Conservation (phyloP, 1,140 invertebrate genomes). For the Frieseomelitta varia region DNA sequence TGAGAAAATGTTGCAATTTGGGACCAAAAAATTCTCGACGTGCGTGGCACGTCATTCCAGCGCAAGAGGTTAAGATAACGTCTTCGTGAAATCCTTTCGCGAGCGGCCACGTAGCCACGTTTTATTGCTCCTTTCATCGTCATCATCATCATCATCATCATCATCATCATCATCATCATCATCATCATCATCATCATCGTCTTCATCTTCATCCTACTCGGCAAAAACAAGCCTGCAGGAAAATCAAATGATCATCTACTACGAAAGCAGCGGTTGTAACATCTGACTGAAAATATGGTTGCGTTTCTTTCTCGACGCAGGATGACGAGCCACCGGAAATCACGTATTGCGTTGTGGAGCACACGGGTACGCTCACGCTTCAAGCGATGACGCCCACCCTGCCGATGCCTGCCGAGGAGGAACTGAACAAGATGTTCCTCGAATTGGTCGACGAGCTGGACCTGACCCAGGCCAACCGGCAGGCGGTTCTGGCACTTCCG, state of each 20-base stretch:
- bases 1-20: too few relatives aligned
- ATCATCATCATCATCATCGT: not conserved
- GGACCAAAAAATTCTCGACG: too few relatives aligned
- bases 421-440: conserved; percentile 95
- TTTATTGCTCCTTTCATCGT: not conserved
- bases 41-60: too few relatives aligned
- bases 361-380: conserved; percentile 91
- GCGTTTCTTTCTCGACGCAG: conserved; percentile 81
- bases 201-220: too few relatives aligned
- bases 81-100: not conserved
- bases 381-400: conserved; percentile 93
- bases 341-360: conserved; percentile 94
- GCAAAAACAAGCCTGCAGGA: conserved; percentile 12
- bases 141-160: not conserved
- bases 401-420: conserved; percentile 95
- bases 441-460: conserved; percentile 97
- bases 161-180: not conserved
- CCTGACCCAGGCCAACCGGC: conserved; percentile 94
- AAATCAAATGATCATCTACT: not conserved
- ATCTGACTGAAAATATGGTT: not conserved
- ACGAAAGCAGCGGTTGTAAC: not conserved
- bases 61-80: too few relatives aligned
- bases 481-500: conserved; percentile 94
- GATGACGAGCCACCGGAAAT: conserved; percentile 96
- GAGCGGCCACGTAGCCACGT: not conserved